phyloP scores from a whole-genome alignment of 2,888 invertebrate genomes.

The Aspidiotus rigidus region DNA sequence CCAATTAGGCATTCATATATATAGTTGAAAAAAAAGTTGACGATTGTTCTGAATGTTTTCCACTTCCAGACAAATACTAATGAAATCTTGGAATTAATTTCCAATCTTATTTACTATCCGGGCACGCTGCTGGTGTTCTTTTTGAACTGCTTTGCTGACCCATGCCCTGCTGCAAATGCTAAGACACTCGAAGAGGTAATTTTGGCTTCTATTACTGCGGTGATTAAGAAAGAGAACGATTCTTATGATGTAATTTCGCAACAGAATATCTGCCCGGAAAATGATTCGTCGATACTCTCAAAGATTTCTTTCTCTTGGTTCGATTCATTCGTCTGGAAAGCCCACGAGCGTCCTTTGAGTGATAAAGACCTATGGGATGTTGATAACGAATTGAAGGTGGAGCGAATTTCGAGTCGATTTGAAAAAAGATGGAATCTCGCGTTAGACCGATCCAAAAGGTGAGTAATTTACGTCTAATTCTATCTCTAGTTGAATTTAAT shows the following conservation, averaged over 20 bases:
- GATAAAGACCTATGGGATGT: constrained; percentile 81
- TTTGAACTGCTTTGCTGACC: constrained; percentile 71
- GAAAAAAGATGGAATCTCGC: constrained; percentile 71
- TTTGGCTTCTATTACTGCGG: too few relatives aligned
- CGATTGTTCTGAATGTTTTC: background rate
- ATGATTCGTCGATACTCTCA: constrained; percentile 73
- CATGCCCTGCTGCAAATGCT: constrained; percentile 55
- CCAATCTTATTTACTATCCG: constrained; percentile 72
- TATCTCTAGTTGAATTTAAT: too few relatives aligned
- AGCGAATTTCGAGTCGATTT: constrained; percentile 69
- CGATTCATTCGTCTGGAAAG: constrained; percentile 70
- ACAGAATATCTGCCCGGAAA: constrained; percentile 82
- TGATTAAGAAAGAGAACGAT: too few relatives aligned
- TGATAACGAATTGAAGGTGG: constrained; percentile 70
- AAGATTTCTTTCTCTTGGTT: constrained; percentile 86
- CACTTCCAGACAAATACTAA: constrained; percentile 39
- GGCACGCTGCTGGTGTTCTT: constrained; percentile 60
- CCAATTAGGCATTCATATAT: too few relatives aligned
- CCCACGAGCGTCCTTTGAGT: constrained; percentile 73
- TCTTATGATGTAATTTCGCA: constrained; percentile 37
- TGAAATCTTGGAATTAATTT: constrained; percentile 49
- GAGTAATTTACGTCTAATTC: too few relatives aligned
- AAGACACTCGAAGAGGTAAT: too few relatives aligned
- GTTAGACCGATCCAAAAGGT: constrained; percentile 37
- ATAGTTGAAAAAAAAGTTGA: too few relatives aligned